These are phyloP conservation scores for Amorpha juglandis DNA, from an alignment of 2,888 invertebrate species.

Conservation along the genomic window DNA sequence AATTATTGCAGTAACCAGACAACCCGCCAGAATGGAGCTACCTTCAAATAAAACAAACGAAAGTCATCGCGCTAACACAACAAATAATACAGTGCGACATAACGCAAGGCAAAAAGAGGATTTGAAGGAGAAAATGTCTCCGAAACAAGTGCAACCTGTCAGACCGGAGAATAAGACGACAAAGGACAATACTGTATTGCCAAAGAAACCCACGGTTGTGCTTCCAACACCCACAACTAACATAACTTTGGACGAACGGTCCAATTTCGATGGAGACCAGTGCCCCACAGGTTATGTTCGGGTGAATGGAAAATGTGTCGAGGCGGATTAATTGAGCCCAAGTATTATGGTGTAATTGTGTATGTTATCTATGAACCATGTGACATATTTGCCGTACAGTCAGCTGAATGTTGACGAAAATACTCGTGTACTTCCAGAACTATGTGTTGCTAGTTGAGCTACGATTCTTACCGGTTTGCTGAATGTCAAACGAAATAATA, in stretches of 20 bases:
- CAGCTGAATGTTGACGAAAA: neutral
- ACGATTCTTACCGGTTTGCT: neutral
- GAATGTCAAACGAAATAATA: constrained; percentile 1
- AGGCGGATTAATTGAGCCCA: constrained; percentile 40
- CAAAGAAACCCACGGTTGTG: constrained; percentile 32
- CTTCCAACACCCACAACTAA: constrained; percentile 37
- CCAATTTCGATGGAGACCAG: constrained; percentile 58
- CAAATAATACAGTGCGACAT: neutral
- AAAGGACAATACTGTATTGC: constrained; percentile 24
- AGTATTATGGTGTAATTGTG: neutral
- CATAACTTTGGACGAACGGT: constrained; percentile 53
- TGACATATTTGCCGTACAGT: neutral
- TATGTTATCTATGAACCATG: neutral
- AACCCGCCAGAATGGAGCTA: constrained; percentile 31
- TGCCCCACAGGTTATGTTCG: constrained; percentile 59
- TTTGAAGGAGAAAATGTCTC: neutral
- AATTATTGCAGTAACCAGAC: constrained; percentile 26
- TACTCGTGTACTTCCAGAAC: constrained; percentile 4
- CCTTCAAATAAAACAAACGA: constrained; percentile 22
- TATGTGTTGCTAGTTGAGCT: constrained; percentile 1
- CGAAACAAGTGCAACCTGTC: constrained; percentile 6
- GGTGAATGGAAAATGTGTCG: constrained; percentile 60
- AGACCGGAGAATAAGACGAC: neutral
- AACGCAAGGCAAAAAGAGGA: neutral
- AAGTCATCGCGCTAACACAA: neutral